Evolutionary conservation across 2,888 invertebrate genomes (phyloP).

Genomic region (Aplocera efformata): DNA sequence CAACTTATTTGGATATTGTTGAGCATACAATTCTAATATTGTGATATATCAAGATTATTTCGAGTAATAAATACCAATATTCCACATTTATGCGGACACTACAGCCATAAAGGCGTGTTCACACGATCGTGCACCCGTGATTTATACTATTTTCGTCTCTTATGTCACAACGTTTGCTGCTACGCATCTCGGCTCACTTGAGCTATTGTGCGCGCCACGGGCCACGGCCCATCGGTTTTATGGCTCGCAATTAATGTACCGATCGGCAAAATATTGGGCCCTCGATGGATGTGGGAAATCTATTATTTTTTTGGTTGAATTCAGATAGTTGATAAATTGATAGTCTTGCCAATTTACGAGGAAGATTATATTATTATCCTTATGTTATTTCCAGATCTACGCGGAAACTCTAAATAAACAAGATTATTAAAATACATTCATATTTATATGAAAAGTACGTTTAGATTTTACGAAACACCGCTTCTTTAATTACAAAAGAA

Average conservation of each 20-base stretch:
- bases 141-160: conserved; percentile 56
- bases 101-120: conserved; percentile 38
- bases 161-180: conserved; percentile 56
- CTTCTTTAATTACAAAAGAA: too few relatives aligned
- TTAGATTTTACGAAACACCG: too few relatives aligned
- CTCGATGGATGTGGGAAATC: conserved; percentile 36
- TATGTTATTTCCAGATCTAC: too few relatives aligned
- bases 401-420: too few relatives aligned
- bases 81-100: conserved; percentile 14
- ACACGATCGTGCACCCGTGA: conserved; percentile 62
- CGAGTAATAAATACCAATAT: background rate
- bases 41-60: too few relatives aligned
- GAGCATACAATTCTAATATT: too few relatives aligned
- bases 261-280: conserved; percentile 58
- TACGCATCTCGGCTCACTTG: conserved; percentile 50
- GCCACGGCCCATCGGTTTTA: conserved; percentile 61
- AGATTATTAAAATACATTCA: too few relatives aligned
- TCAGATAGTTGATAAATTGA: conserved; percentile 23
- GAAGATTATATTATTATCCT: background rate
- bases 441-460: too few relatives aligned
- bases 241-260: conserved; percentile 62
- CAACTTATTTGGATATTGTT: too few relatives aligned
- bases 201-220: conserved; percentile 37
- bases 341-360: background rate
- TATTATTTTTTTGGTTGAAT: conserved; percentile 28